phyloP scores from a whole-genome alignment of 2,113 vertebrate genomes.

The Lophotis ruficrista region DNA sequence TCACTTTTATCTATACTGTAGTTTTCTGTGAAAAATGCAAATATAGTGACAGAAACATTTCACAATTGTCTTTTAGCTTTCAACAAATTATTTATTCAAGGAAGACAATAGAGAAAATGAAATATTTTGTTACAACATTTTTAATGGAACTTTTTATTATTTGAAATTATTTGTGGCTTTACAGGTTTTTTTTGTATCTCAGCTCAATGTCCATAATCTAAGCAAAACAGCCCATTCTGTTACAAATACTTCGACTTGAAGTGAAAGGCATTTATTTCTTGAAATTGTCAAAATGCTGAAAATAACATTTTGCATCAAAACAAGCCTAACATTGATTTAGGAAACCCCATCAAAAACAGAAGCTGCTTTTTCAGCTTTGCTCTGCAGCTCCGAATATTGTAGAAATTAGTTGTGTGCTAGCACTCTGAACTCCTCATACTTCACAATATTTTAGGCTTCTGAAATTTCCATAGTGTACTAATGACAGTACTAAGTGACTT shows the following conservation, averaged over 20 bases:
- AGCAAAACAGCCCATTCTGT: background rate
- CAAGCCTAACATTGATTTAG: background rate
- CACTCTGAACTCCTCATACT: background rate
- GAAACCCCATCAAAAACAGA: background rate
- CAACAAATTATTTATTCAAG: background rate
- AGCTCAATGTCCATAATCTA: background rate
- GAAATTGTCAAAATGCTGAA: background rate
- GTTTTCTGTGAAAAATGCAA: background rate
- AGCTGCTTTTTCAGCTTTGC: background rate
- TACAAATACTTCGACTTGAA: background rate
- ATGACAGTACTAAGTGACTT: background rate
- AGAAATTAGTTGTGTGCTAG: background rate
- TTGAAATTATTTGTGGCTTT: background rate
- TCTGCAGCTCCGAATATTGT: background rate
- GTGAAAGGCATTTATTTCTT: background rate
- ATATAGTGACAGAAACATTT: background rate
- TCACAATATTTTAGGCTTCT: background rate
- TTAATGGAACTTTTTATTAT: background rate
- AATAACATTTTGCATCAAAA: background rate
- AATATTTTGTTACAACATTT: background rate
- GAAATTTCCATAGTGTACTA: background rate
- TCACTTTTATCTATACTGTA: background rate
- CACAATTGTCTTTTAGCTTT: background rate
- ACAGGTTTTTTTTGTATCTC: background rate
- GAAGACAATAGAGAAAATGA: accelerated